Evolutionary conservation across 1,140 invertebrate species (phyloP), one percentile per base, ranked within the genome.

Genomic region (Sitophilus oryzae): DNA sequence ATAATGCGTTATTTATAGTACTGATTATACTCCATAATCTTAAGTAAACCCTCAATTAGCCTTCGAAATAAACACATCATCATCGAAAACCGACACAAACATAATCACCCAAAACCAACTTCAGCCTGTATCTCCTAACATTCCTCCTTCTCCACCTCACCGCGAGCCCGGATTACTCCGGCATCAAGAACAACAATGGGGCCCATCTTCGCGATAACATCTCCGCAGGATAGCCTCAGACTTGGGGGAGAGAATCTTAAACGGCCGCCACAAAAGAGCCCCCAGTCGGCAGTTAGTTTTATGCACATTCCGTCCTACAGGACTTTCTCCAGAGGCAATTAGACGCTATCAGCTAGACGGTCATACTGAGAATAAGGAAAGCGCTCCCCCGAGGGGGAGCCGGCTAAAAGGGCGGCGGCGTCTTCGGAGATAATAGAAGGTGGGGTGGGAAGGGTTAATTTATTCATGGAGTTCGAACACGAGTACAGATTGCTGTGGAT

Each of bases 361-460:
- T 47, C 48, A 38, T 54, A 54, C 46, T 43, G 52, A 54, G 52
- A n/a, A 14, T 20, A 43, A 43, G 52, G 52, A 48, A 54, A 54
- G 52, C 48, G 52, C 52, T 54, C 52, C 52, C 52, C 45, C 22
- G 48, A 54, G 52, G 48, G 44, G 43, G 37, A 22, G 8, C 11
- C 14, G 19, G 20, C n/a, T n/a, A n/a, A n/a, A n/a, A n/a, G n/a
- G n/a, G n/a, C n/a, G n/a, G n/a, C n/a, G n/a, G n/a, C n/a, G n/a
- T n/a, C n/a, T n/a, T n/a, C n/a, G n/a, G n/a, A n/a, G n/a, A n/a
- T n/a, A n/a, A n/a, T n/a, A n/a, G n/a, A n/a, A 35, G n/a, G 42
- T 47, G 52, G 52, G 52, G 48, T 46, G 46, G 20, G 42, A 46
- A 19, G 51, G 23, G 36, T n/a, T 53, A 53, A 53, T 53, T 53